Evolutionary conservation across 2,797 vertebrate genomes (phyloP).

Genomic region (Meriones psammophilus): DNA sequence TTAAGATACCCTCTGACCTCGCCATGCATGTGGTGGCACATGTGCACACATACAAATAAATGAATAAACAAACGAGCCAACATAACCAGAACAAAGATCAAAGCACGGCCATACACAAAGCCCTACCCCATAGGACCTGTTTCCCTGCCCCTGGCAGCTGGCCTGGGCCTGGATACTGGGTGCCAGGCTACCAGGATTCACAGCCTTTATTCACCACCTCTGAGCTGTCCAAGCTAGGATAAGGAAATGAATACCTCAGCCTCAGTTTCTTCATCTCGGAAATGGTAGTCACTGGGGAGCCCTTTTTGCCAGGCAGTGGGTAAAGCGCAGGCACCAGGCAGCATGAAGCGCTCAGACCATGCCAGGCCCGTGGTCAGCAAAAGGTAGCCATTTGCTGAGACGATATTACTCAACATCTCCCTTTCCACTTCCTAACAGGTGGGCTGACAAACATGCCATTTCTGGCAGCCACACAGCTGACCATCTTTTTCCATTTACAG

Average conservation of each 20-base stretch:
- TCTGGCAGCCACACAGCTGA: constrained; percentile 74
- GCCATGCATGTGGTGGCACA: not conserved
- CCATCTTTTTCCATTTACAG: constrained; percentile 79
- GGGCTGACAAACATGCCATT: constrained; percentile 81
- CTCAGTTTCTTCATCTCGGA: not conserved
- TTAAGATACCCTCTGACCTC: not conserved
- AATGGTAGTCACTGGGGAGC: not conserved
- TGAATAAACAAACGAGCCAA: not conserved
- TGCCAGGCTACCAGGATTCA: not conserved
- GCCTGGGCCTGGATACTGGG: not conserved
- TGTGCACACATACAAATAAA: not conserved
- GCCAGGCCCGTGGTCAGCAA: not conserved
- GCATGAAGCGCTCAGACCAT: not conserved
- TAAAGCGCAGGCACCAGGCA: not conserved
- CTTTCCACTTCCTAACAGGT: constrained; percentile 93
- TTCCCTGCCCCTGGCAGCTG: not conserved
- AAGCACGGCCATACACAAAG: not conserved
- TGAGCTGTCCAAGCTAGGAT: not conserved
- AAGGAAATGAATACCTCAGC: not conserved
- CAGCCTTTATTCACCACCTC: not conserved
- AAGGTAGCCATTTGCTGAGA: constrained; percentile 86
- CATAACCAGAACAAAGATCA: constrained; percentile 13
- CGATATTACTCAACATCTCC: constrained; percentile 92
- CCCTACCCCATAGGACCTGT: not conserved
- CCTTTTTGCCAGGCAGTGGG: not conserved